phyloP scores from a whole-genome alignment of 2,113 vertebrate species.

The Acanthisitta chloris region DNA sequence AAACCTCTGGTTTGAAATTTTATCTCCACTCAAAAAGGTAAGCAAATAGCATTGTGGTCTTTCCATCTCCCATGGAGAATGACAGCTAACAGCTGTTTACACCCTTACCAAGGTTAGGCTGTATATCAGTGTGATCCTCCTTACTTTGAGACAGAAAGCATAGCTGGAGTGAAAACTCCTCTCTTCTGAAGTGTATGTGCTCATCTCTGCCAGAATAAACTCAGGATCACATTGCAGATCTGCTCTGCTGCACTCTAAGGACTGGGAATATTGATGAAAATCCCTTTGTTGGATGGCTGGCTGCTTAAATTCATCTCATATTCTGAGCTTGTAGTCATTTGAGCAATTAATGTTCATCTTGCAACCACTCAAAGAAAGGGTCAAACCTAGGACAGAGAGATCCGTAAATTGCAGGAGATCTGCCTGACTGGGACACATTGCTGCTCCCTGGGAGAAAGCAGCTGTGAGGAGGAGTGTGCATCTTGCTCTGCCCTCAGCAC shows the following conservation, averaged over 20 bases:
- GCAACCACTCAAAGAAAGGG: neutral
- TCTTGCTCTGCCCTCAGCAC: neutral
- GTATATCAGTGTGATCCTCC: neutral
- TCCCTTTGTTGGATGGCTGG: slow-evolving; percentile 8
- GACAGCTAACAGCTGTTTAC: neutral
- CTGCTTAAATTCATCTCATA: slow-evolving; percentile 50
- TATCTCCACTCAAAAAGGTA: neutral
- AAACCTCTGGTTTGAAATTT: neutral
- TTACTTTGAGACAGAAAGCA: neutral
- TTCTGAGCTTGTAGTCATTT: slow-evolving; percentile 24
- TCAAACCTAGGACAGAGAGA: neutral
- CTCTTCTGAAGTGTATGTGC: neutral
- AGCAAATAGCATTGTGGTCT: neutral
- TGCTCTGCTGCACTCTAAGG: slow-evolving; percentile 11
- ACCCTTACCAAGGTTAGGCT: neutral
- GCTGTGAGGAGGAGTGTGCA: neutral
- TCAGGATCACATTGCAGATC: neutral
- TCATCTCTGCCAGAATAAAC: neutral
- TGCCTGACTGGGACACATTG: neutral
- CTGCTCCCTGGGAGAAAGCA: neutral
- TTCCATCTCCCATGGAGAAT: neutral
- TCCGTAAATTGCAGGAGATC: neutral
- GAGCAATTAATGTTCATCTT: slow-evolving; percentile 28
- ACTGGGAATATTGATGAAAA: slow-evolving; percentile 51
- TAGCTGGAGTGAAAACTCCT: neutral